Evolutionary conservation across 2,113 vertebrate species (phyloP), one percentile per base, ranked within the genome.

Genomic region (Capreolus pygargus): DNA sequence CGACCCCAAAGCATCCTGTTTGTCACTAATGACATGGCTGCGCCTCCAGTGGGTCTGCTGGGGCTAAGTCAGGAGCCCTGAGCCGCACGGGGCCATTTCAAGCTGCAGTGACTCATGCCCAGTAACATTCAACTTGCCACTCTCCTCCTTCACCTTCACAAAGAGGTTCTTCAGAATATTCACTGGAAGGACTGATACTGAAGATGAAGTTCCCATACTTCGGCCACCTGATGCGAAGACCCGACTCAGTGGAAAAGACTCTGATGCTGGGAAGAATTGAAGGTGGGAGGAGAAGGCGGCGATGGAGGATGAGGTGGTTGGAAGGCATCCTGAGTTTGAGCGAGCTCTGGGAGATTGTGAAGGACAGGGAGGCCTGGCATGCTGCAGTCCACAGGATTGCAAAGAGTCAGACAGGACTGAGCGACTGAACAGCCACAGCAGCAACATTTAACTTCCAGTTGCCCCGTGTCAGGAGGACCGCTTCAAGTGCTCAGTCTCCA

Each of bases 1-100:
- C 7, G 15, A n/a, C 0, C 0, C 15, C 2, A 25, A n/a, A 12
- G 7, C 64, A 7, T n/a, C 33, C 50, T 17, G 45, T 28, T 23
- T n/a, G 60, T 76, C 19, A 7, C 45, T 16, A 2, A 23, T 2
- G 15, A 78, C 82, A 15, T 1, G 54, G 21, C 45, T 17, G 3
- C 25, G 12, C 36, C 23, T 16, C 45, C 12, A 0, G 16, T 2
- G 83, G 39, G 36, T 58, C 47, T 52, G 9, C n/a, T 25, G 36
- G 6, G 43, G 11, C 43, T 76, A 15, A 57, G 57, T 61, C n/a
- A 50, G 58, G 76, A 39, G 95, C 52, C 74, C 2, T 60, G 64
- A 70, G n/a, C 70, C 6, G 0, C 1, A 13, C 9, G 21, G 30
- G 83, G 70, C 52, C 15, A 9, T 27, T 88, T 33, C 33, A 11